Evolutionary conservation across 1,140 invertebrate species (phyloP).

Genomic region (Lepidurus packardi): DNA sequence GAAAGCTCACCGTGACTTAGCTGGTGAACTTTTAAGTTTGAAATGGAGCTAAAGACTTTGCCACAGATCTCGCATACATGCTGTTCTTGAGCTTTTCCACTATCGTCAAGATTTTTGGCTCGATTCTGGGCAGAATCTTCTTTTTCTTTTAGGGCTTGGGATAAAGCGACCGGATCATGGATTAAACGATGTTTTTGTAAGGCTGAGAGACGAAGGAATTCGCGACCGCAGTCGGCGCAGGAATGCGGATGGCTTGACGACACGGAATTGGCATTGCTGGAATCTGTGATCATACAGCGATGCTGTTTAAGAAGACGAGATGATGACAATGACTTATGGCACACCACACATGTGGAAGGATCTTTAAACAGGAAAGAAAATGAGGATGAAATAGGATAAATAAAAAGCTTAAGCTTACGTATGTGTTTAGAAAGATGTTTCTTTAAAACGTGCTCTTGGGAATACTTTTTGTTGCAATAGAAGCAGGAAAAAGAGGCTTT

Average conservation of each 20-base stretch:
- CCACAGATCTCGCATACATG: conserved; percentile 43
- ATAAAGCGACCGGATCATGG: not conserved
- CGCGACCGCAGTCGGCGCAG: not conserved
- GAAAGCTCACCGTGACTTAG: conserved; percentile 38
- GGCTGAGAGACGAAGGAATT: not conserved
- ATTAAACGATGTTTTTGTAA: not conserved
- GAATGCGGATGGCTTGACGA: not conserved
- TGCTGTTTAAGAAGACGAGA: not conserved
- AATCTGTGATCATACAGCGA: not conserved
- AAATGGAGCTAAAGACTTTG: conserved; percentile 40
- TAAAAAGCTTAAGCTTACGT: not conserved
- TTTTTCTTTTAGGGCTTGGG: not conserved
- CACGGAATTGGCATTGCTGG: not conserved
- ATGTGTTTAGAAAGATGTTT: conserved; percentile 1
- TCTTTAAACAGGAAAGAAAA: not conserved
- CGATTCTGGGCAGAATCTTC: conserved; percentile 31
- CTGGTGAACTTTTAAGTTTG: conserved; percentile 42
- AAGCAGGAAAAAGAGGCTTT: conserved; percentile 7
- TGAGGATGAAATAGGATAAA: conserved; percentile 34
- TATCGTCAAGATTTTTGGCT: conserved; percentile 33
- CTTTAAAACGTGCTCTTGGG: not conserved
- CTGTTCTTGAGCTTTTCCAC: conserved; percentile 29
- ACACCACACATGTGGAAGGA: not conserved
- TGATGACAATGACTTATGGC: not conserved
- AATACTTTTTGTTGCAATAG: conserved; percentile 4